phyloP scores from a whole-genome alignment of 2,113 vertebrate species.

The Chlorocebus sabaeus region DNA sequence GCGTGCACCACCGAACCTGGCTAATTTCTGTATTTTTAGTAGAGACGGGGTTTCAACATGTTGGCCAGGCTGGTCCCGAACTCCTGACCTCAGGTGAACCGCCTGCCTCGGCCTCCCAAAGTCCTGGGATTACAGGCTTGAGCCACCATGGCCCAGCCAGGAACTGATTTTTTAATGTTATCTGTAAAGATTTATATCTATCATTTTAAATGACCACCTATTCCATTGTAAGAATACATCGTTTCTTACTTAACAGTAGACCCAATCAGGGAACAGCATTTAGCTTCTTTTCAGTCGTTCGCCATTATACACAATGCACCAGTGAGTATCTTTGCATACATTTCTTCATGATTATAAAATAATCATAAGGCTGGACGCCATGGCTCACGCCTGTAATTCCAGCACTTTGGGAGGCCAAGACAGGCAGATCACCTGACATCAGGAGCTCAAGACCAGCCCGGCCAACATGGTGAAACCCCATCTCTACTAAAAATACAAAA shows the following conservation, averaged over 20 bases:
- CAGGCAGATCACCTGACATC: not conserved
- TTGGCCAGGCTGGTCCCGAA: too few relatives aligned
- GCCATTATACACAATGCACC: not conserved
- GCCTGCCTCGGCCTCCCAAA: too few relatives aligned
- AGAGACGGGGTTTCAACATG: too few relatives aligned
- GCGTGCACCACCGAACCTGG: too few relatives aligned
- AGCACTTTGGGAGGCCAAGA: not conserved
- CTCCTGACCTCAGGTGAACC: too few relatives aligned
- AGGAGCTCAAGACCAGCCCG: not conserved
- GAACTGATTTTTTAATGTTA: not conserved
- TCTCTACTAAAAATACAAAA: not conserved
- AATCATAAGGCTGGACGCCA: not conserved
- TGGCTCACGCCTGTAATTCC: not conserved
- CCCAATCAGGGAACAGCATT: not conserved
- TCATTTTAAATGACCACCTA: not conserved
- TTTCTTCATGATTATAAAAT: not conserved
- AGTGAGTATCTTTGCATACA: not conserved
- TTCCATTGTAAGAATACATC: not conserved
- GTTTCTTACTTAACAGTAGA: not conserved
- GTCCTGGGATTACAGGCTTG: too few relatives aligned
- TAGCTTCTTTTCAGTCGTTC: not conserved
- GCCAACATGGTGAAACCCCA: not conserved
- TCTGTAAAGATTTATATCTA: not conserved
- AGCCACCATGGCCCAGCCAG: too few relatives aligned
- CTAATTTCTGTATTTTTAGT: too few relatives aligned